Evolutionary conservation across 2,888 invertebrate species (phyloP).

Genomic region (Ormyrus nitidulus): DNA sequence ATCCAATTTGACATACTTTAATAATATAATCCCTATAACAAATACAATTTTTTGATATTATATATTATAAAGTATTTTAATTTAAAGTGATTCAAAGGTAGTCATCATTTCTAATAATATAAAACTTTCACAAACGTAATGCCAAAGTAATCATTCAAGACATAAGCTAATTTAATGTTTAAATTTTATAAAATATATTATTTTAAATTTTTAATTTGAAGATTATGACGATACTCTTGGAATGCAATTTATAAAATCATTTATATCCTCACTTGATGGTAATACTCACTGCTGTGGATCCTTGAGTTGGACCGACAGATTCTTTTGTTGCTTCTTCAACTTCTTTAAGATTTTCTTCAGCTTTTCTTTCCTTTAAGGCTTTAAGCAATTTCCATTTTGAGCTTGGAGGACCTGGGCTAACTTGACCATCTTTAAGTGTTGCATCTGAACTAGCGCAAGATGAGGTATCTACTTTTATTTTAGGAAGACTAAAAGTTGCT

Average conservation of each 20-base stretch:
- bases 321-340: conserved; percentile 72
- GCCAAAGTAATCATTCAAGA: too few species aligned
- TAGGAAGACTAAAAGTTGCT: conserved; percentile 74
- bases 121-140: too few species aligned
- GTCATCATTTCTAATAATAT: too few species aligned
- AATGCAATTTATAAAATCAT: neutral
- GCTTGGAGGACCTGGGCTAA: conserved; percentile 79
- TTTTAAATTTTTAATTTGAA: too few species aligned
- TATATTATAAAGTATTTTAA: too few species aligned
- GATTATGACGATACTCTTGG: too few species aligned
- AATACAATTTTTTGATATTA: too few species aligned
- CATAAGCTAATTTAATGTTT: too few species aligned
- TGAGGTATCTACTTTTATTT: conserved; percentile 77
- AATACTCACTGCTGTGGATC: conserved; percentile 73
- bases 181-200: too few species aligned
- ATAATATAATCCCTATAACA: too few species aligned
- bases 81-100: too few species aligned
- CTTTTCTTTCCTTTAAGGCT: conserved; percentile 91
- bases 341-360: conserved; percentile 86
- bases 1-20: too few species aligned
- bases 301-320: conserved; percentile 64
- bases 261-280: conserved; percentile 72
- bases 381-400: conserved; percentile 95
- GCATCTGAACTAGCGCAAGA: conserved; percentile 64
- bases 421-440: conserved; percentile 59